phyloP scores from a whole-genome alignment of 1,140 invertebrate species.

The Carcinoscorpius rotundicauda region DNA sequence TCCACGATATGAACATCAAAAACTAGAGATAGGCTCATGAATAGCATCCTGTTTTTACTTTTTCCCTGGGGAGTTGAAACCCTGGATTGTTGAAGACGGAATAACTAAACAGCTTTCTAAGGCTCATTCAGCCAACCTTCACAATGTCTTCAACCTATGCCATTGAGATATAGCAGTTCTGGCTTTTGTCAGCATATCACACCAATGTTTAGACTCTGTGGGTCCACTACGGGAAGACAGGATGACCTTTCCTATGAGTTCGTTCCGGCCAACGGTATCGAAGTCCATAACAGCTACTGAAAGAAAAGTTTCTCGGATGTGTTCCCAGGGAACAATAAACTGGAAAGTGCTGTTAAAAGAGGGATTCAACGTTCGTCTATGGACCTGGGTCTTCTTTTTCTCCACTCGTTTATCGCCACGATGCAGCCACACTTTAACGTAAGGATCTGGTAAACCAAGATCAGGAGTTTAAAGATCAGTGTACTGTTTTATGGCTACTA shows the following conservation, averaged over 20 bases:
- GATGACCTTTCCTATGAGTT: conserved; percentile 77
- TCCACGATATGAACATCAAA: no score
- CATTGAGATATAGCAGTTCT: conserved; percentile 83
- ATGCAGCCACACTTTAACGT: conserved; percentile 91
- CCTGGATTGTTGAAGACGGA: no score
- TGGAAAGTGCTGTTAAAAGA: conserved; percentile 88
- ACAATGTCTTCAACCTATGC: conserved; percentile 47
- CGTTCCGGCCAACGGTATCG: conserved; percentile 84
- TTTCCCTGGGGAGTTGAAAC: no score
- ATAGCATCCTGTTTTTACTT: no score
- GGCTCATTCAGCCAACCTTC: conserved; percentile 7
- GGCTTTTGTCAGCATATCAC: conserved; percentile 92
- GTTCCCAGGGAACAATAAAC: conserved; percentile 88
- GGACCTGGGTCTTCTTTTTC: conserved; percentile 90
- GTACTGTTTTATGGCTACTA: no score
- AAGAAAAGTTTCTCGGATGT: conserved; percentile 79
- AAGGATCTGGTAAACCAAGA: conserved; percentile 58
- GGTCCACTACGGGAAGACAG: conserved; percentile 77
- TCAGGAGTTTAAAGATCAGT: no score
- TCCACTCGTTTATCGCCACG: conserved; percentile 87
- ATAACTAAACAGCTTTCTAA: no score
- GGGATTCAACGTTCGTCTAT: conserved; percentile 82
- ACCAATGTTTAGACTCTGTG: conserved; percentile 85
- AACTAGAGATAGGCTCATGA: no score
- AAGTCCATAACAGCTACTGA: conserved; percentile 92